Evolutionary conservation across 2,888 invertebrate genomes (phyloP), one percentile per base, ranked within the genome.

Genomic region (Fissipunctia ypsillon): DNA sequence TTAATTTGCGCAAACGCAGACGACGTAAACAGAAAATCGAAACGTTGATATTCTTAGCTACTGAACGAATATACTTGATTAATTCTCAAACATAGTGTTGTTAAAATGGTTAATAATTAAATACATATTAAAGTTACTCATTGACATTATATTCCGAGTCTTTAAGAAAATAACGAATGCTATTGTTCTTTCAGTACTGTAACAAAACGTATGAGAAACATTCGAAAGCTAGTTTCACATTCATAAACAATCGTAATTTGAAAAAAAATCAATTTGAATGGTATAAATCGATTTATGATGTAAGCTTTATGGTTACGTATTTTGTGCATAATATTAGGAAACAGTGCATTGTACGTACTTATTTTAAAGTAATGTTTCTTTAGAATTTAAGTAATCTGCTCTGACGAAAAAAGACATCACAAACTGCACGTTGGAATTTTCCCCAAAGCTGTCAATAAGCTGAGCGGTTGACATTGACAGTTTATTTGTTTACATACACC

Each of bases 401-500:
- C n/a, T n/a, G n/a, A n/a, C n/a, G n/a, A n/a, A n/a, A n/a, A n/a
- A n/a, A n/a, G n/a, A n/a, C n/a, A n/a, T n/a, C n/a, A n/a, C n/a
- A n/a, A 52, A 64, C 12, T 35, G n/a, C 50, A 35, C 1, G 9
- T 54, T 38, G 22, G 70, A 64, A 80, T 43, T 63, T 54, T 19
- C 9, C n/a, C 28, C 3, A 22, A 12, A 38, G 4, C 57, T 64
- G 70, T 57, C 76, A 80, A 48, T 52, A 56, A 75, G 59, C 57
- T 66, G 48, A 54, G 28, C 38, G 31, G 5, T 54, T 67, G 81
- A 69, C 76, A 54, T 48, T 67, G 59, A 70, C 59, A 43, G n/a
- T 63, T 64, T 56, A 69, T 54, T 60, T 73, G 52, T 70, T 67
- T 73, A 60, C n/a, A 57, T 70, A 60, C 80, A 0, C 56, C 72